A percentile compares a stretch with the other conserved stretches of the same genome.
Conservation (phyloP, 2,113 vertebrate species). For the Nanorana parkeri region DNA sequence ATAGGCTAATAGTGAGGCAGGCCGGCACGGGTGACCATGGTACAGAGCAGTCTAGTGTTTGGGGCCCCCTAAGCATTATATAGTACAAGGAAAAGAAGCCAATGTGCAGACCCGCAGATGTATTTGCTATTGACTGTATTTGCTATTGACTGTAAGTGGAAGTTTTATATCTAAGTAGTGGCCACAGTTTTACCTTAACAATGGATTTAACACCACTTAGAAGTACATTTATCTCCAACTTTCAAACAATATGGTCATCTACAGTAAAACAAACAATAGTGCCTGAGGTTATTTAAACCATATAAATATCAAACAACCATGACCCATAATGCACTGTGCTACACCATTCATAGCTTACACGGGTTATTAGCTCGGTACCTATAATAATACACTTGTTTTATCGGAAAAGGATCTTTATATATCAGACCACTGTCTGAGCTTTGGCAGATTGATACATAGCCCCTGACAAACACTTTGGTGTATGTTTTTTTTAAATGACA, state of each 20-base stretch:
- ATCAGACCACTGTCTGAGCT: conserved; percentile 3
- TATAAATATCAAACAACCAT: neutral
- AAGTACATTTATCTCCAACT: neutral
- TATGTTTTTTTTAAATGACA: conserved; percentile 20
- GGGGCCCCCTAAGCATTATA: too few relatives aligned
- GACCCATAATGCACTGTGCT: neutral
- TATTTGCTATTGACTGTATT: too few relatives aligned
- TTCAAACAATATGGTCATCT: neutral
- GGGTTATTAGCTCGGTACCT: neutral
- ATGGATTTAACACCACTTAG: neutral
- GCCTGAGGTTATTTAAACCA: conserved; percentile 17
- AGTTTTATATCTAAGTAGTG: too few relatives aligned
- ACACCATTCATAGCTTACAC: neutral
- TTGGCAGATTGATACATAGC: conserved; percentile 37
- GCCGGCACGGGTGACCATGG: too few relatives aligned
- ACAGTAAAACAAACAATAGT: neutral
- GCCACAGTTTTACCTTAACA: too few relatives aligned
- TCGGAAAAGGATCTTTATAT: neutral
- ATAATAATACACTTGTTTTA: neutral
- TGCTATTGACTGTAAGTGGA: too few relatives aligned
- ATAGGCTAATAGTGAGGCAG: too few relatives aligned
- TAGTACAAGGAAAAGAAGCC: too few relatives aligned
- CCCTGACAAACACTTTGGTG: conserved; percentile 45
- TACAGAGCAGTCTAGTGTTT: too few relatives aligned
- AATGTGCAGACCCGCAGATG: too few relatives aligned